A percentile compares a stretch with the other conserved stretches of the same genome.
Conservation (phyloP, 2,797 vertebrate species). For the Antennarius maculatus region DNA sequence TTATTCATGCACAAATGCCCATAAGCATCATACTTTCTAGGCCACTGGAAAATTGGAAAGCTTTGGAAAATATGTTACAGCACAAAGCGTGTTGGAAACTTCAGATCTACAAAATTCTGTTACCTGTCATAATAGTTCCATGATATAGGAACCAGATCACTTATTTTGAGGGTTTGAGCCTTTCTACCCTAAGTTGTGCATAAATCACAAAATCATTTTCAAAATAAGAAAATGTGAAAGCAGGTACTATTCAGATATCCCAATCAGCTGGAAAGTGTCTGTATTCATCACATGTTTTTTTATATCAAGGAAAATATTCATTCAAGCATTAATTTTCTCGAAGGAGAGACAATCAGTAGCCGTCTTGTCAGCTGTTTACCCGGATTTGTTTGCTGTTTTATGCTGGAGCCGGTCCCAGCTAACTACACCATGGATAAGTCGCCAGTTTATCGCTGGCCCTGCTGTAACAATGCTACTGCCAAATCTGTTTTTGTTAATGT, state of each 20-base stretch:
- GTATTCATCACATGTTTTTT: not conserved
- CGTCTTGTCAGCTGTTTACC: too few relatives aligned
- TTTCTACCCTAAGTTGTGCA: too few relatives aligned
- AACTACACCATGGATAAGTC: too few relatives aligned
- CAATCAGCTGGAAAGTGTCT: too few relatives aligned
- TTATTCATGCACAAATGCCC: slow-evolving; percentile 48
- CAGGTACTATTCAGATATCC: too few relatives aligned
- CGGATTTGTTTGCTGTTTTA: too few relatives aligned
- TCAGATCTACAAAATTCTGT: slow-evolving; percentile 9
- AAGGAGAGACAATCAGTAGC: too few relatives aligned
- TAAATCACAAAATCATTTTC: too few relatives aligned
- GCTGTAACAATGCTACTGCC: not conserved
- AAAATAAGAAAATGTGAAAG: too few relatives aligned
- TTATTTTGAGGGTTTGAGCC: not conserved
- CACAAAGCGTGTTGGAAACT: slow-evolving; percentile 11
- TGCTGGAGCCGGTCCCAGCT: too few relatives aligned
- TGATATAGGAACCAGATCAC: not conserved
- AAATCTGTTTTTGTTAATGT: not conserved
- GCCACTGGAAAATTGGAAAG: slow-evolving; percentile 62
- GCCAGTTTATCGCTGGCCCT: too few relatives aligned
- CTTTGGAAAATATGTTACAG: slow-evolving; percentile 32
- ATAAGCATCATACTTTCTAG: slow-evolving; percentile 57
- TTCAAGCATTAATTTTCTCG: too few relatives aligned
- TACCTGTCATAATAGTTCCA: not conserved
- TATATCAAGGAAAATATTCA: not conserved